A percentile compares a stretch with the other conserved stretches of the same genome.
Evolutionary conservation across 1,140 invertebrate genomes (phyloP).

Genomic region (Ceratosolen fusciceps): DNA sequence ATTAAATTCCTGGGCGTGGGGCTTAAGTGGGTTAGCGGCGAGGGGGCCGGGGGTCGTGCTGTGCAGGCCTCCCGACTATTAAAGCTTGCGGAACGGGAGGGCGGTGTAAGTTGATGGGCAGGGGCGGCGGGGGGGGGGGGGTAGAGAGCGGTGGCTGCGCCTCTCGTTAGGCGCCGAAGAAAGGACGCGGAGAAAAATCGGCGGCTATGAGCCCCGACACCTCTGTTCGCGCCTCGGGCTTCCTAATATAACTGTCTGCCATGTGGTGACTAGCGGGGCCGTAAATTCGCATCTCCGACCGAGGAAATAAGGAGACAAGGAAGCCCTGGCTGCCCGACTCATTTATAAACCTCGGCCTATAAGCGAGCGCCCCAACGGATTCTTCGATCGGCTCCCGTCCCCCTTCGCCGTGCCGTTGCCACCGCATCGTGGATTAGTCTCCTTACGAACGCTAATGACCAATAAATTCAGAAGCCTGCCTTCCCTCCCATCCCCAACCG

Average conservation of each 20-base stretch:
- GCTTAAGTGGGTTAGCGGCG: background rate
- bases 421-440: too few species aligned
- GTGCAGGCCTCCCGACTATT: slow-evolving; percentile 24
- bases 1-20: background rate
- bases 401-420: background rate
- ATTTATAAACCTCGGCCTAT: slow-evolving; percentile 37
- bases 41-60: background rate
- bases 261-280: slow-evolving; percentile 18
- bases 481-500: too few species aligned
- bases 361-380: too few species aligned
- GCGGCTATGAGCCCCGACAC: too few species aligned
- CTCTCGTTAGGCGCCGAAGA: slow-evolving; percentile 31
- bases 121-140: too few species aligned
- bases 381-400: background rate
- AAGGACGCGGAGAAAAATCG: slow-evolving; percentile 18
- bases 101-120: too few species aligned
- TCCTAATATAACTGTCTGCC: slow-evolving; percentile 47
- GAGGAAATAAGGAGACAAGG: too few species aligned
- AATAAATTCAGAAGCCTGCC: slow-evolving; percentile 23
- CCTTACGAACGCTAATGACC: background rate
- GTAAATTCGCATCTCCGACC: slow-evolving; percentile 21
- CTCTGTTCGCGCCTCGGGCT: background rate
- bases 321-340: background rate
- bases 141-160: too few species aligned
- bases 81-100: background rate